Conservation (phyloP, 92 coral and sea anemone genomes). For the Zoanthus solanderi region DNA sequence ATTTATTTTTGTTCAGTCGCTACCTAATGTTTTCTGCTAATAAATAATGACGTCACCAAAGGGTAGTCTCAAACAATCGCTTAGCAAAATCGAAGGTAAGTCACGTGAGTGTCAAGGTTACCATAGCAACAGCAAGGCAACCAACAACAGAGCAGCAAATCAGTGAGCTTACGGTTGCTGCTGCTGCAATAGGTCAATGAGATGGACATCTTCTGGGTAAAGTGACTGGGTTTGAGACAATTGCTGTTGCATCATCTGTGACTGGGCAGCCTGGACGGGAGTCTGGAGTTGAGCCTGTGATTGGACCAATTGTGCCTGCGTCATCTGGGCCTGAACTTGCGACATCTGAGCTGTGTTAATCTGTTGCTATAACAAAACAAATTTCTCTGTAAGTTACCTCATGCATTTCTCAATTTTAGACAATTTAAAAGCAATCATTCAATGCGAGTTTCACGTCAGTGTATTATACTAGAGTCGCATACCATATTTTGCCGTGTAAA, state of each 20-base stretch:
- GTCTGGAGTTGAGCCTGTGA: slow-evolving; percentile 78
- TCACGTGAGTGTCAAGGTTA: neutral
- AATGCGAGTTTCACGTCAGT: no score
- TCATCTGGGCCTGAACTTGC: slow-evolving; percentile 76
- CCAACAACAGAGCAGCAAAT: neutral
- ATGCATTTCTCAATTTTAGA: no score
- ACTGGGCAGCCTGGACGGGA: slow-evolving; percentile 79
- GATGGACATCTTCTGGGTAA: slow-evolving; percentile 76
- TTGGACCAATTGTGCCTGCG: slow-evolving; percentile 84
- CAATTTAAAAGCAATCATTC: no score
- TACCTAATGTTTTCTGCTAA: no score
- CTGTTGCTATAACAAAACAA: neutral
- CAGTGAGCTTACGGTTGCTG: slow-evolving; percentile 20
- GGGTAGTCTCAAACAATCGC: no score
- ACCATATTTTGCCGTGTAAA: no score
- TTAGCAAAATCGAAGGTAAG: no score
- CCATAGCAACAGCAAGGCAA: neutral
- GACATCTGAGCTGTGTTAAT: slow-evolving; percentile 12
- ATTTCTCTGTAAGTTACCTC: neutral
- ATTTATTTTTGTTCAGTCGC: no score
- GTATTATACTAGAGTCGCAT: no score
- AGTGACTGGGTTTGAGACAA: slow-evolving; percentile 70
- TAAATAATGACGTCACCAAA: no score
- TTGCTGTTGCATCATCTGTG: slow-evolving; percentile 83
- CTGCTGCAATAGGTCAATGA: slow-evolving; percentile 67